Base-by-base conservation (phyloP, 2,113 vertebrate species). In the Hydrolagus affinis region DNA sequence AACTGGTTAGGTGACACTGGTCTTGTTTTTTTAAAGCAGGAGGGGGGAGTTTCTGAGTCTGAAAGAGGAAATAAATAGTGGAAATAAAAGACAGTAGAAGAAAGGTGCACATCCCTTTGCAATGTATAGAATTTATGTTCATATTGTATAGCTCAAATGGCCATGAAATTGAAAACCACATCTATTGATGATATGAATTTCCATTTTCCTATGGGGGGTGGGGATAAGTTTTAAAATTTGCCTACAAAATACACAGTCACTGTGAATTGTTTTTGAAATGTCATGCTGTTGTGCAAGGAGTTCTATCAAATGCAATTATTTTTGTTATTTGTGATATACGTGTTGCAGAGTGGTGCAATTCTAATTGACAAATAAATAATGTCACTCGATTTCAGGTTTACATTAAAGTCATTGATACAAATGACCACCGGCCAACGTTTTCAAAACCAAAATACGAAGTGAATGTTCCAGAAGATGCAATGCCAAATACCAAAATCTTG, bases 361-460 rank as follows among this genome's bases (percentile, higher is more conserved):
- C 10, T 15, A 80, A 64, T 23, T 66, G 0, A 74, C 71, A 64
- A 25, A 62, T 83, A 21, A 23, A 68, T 70, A 3, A 80, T 59
- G 15, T 85, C 85, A 74, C 56, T 12, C 85, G 19, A 71, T 72
- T 69, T 17, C 28, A 99, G 98, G 96, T 99, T n/a, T 93, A 96
- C 23, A 97, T 99, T 90, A 96, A 94, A 87, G 95, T 99, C 86
- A 97, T 99, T 85, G 97, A 99, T 88, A 98, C 97, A 88, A 99
- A 99, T 92, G 97, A 99, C 89, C 98, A 99, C 86, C 94, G 97
- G 15, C 98, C 98, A 8, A 89, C 96, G 88, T 99, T 99, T 91
- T 96, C 96, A 9, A 87, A 95, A 88, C 90, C 93, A 59, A 92
- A 92, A 87, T 99, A 99, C 0, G 94, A 96, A 87, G 92, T 97